A percentile compares a stretch with the other conserved stretches of the same genome.
phyloP scores from a whole-genome alignment of 2,113 vertebrate species.

The Octodon degus region DNA sequence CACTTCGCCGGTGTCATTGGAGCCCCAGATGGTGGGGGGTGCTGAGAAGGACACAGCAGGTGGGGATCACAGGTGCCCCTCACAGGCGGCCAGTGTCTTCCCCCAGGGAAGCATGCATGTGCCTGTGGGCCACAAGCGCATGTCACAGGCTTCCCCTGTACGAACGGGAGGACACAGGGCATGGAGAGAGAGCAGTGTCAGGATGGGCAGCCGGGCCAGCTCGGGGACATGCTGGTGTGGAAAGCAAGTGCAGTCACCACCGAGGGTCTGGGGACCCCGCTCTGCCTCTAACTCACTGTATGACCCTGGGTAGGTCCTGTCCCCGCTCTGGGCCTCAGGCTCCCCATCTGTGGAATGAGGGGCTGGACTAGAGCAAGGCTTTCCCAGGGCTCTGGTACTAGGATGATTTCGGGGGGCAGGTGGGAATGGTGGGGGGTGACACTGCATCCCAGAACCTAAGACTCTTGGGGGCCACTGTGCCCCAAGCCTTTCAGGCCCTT shows the following conservation, averaged over 20 bases:
- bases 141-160: background rate
- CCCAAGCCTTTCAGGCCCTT: background rate
- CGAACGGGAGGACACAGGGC: background rate
- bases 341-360: slow-evolving; percentile 31
- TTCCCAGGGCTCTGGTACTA: background rate
- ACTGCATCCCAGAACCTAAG: background rate
- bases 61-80: background rate
- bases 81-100: rapidly evolving
- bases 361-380: background rate
- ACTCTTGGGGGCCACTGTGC: rapidly evolving
- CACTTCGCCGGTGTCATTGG: slow-evolving; percentile 86
- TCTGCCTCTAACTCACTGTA: slow-evolving; percentile 3
- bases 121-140: background rate
- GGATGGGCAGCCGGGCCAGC: background rate
- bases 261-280: background rate
- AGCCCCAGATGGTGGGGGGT: slow-evolving; percentile 88
- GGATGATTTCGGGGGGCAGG: rapidly evolving
- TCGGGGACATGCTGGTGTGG: background rate
- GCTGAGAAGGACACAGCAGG: slow-evolving; percentile 76
- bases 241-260: too few species aligned
- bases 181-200: rapidly evolving
- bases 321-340: slow-evolving; percentile 12
- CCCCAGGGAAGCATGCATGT: background rate
- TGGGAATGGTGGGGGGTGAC: background rate
- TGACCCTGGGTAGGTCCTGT: background rate